Percentiles rank a stretch among this genome's conserved stretches.
Evolutionary conservation across 2,797 vertebrate genomes (phyloP).

Genomic region (Thalassophryne amazonica): DNA sequence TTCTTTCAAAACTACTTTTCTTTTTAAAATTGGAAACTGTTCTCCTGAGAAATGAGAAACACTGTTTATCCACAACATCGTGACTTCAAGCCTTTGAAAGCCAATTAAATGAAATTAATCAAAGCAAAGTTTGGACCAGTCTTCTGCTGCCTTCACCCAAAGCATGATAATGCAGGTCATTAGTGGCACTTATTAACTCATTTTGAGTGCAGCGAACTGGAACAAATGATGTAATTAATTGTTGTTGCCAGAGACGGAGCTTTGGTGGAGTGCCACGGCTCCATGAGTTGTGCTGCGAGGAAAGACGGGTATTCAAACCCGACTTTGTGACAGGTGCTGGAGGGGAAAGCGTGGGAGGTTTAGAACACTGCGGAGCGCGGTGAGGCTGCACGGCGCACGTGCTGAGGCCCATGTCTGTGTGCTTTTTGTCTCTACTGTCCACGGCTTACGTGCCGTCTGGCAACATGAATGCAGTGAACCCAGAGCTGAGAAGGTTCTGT

Average conservation of each 20-base stretch:
- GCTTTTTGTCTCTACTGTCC: slow-evolving; percentile 15
- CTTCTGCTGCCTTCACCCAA: neutral
- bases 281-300: slow-evolving; percentile 20
- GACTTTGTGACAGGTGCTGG: slow-evolving; percentile 67
- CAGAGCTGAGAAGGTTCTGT: slow-evolving; percentile 53
- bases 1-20: neutral
- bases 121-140: slow-evolving; percentile 1
- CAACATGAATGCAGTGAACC: slow-evolving; percentile 48
- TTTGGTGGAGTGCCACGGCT: slow-evolving; percentile 30
- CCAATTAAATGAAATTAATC: slow-evolving; percentile 24
- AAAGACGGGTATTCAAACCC: slow-evolving; percentile 64
- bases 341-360: slow-evolving; percentile 40
- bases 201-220: slow-evolving; percentile 13
- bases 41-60: neutral
- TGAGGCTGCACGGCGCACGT: slow-evolving; percentile 25
- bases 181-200: slow-evolving; percentile 32
- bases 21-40: neutral
- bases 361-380: slow-evolving; percentile 33
- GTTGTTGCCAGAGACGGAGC: slow-evolving; percentile 11
- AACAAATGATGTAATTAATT: slow-evolving; percentile 38
- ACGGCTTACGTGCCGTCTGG: slow-evolving; percentile 24
- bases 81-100: slow-evolving; percentile 7
- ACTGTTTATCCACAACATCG: slow-evolving; percentile 1
- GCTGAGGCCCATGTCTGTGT: slow-evolving; percentile 46
- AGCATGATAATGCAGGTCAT: slow-evolving; percentile 14